These are phyloP conservation scores for Poecilia gillii DNA, from an alignment of 2,797 vertebrate genomes.

Conservation along the genomic window DNA sequence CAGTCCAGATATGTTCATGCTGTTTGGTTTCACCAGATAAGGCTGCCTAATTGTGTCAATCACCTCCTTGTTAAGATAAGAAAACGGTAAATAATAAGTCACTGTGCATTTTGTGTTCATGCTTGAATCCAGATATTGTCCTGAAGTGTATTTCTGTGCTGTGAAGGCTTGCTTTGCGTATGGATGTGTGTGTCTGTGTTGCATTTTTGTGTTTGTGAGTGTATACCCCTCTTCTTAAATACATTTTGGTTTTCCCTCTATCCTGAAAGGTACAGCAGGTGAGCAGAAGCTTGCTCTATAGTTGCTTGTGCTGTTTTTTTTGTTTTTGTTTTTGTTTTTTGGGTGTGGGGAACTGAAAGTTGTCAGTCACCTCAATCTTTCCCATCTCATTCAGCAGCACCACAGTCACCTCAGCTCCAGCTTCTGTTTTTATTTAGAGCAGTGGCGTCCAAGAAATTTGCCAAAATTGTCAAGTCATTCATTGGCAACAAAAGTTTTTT, in stretches of 20 bases:
- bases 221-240: constrained; percentile 81
- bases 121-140: constrained; percentile 20
- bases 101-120: constrained; percentile 23
- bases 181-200: constrained; percentile 47
- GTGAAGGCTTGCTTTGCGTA: constrained; percentile 27
- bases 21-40: not conserved
- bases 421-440: constrained; percentile 65
- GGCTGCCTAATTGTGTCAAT: not conserved
- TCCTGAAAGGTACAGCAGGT: constrained; percentile 88
- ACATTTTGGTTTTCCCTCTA: constrained; percentile 80
- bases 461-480: not conserved
- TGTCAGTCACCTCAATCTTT: constrained; percentile 81
- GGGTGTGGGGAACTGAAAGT: constrained; percentile 69
- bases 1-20: constrained; percentile 42
- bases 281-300: constrained; percentile 84
- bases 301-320: constrained; percentile 75
- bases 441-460: not conserved
- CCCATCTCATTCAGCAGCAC: constrained; percentile 76
- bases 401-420: constrained; percentile 59
- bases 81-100: constrained; percentile 17
- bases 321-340: not conserved
- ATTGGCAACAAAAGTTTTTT: too few relatives aligned
- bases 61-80: constrained; percentile 28
- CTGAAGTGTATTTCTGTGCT: constrained; percentile 34
- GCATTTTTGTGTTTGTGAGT: constrained; percentile 61